Percentiles rank a stretch among this genome's conserved stretches.
Conservation (phyloP, 1,140 invertebrate species). For the Drosophila mojavensis region DNA sequence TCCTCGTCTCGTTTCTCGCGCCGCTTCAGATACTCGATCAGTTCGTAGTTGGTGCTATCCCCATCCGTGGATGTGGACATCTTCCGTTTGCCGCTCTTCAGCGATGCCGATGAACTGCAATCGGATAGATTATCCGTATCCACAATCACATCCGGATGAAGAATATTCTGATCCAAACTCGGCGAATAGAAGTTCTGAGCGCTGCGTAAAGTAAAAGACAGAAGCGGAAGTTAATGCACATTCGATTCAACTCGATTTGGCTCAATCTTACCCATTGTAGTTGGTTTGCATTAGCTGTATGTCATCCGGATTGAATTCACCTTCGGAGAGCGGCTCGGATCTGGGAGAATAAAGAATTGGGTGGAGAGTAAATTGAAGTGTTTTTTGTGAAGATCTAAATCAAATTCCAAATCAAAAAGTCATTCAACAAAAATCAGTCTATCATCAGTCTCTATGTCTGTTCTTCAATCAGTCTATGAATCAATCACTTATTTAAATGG, state of each 20-base stretch:
- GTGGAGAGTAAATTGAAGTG: neutral
- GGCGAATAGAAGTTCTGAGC: slow-evolving; percentile 78
- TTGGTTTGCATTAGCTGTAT: slow-evolving; percentile 81
- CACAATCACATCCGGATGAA: slow-evolving; percentile 82
- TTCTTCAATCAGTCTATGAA: too few relatives aligned
- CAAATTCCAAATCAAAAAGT: neutral
- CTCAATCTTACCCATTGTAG: slow-evolving; percentile 74
- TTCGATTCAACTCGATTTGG: neutral
- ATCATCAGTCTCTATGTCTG: too few relatives aligned
- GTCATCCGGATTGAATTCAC: slow-evolving; percentile 81
- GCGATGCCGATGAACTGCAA: slow-evolving; percentile 67
- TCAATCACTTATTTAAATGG: too few relatives aligned
- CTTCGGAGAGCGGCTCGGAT: slow-evolving; percentile 78
- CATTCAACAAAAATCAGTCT: too few relatives aligned
- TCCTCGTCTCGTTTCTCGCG: slow-evolving; percentile 80
- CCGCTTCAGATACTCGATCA: slow-evolving; percentile 81
- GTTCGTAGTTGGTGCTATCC: slow-evolving; percentile 82
- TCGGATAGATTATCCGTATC: slow-evolving; percentile 82
- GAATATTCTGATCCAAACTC: slow-evolving; percentile 74
- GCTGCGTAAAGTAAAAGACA: slow-evolving; percentile 24
- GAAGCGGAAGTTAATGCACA: neutral
- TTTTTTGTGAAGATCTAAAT: neutral
- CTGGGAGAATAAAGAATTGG: slow-evolving; percentile 29
- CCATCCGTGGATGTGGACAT: slow-evolving; percentile 78
- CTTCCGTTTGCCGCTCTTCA: slow-evolving; percentile 75